Evolutionary conservation across 1,140 invertebrate species (phyloP), one percentile per base, ranked within the genome.

Genomic region (Carposina sasakii): DNA sequence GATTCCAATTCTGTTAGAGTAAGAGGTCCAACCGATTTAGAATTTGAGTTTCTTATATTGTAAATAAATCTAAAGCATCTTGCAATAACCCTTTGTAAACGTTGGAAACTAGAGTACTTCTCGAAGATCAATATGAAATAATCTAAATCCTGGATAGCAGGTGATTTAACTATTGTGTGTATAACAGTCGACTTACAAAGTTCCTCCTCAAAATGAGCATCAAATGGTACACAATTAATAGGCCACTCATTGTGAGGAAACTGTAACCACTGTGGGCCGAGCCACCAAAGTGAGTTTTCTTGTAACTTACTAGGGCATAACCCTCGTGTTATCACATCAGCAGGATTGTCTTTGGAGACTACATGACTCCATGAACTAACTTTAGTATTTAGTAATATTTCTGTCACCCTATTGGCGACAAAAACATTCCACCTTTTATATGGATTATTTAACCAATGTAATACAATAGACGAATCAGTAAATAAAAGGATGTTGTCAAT

Each of bases 301-400:
- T 54, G 46, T 2, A 81, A 37, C 15, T 74, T 37, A 19, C 13
- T 16, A 4, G 67, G 46, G 2, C 24, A 13, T 23, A 58, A 10
- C 0, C 74, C 72, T 36, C 71, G 47, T 0, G 75, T 76, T 0
- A 68, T 48, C 6, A 63, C 24, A 40, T 85, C 77, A 0, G 78
- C 69, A 19, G 67, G 67, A 59, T 82, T 77, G 17, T 62, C 48
- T 16, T 51, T 40, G 0, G 63, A 46, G 10, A 41, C 26, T 8
- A 78, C 64, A 54, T 74, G 64, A 17, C 30, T 26, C 73, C 76
- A 84, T 9, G 46, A 13, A 10, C n/a, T 4, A 1, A 48, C 3
- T 1, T 48, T 10, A 1, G 58, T 44, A 1, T 67, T 30, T 2
- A 64, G 49, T 44, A 75, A 56, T 21, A 78, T 82, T 13, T 67